phyloP scores from a whole-genome alignment of 2,113 vertebrate genomes.

The Tauraco erythrolophus region DNA sequence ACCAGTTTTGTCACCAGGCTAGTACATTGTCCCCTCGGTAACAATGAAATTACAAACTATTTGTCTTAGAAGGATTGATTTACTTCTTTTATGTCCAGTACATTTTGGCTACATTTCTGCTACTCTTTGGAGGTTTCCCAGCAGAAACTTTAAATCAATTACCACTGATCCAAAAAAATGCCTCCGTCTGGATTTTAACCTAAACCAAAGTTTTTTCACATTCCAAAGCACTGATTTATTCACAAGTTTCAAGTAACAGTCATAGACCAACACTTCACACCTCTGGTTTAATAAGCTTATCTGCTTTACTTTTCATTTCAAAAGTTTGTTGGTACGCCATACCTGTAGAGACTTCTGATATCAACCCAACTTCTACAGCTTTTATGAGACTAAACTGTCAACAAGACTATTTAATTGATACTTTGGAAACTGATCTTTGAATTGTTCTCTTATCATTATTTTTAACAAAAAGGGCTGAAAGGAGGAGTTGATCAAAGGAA shows the following conservation, averaged over 20 bases:
- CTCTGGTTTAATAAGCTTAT: conserved; percentile 43
- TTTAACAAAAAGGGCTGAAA: background rate
- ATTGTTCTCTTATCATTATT: background rate
- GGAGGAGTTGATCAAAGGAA: background rate
- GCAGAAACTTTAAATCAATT: conserved; percentile 69
- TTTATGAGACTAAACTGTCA: background rate
- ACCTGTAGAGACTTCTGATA: background rate
- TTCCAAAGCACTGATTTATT: conserved; percentile 70
- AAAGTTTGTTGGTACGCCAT: background rate
- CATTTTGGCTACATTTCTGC: conserved; percentile 58
- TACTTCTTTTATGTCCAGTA: conserved; percentile 28
- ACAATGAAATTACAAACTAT: conserved; percentile 53
- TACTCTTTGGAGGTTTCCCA: conserved; percentile 63
- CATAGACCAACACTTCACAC: conserved; percentile 43
- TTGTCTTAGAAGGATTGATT: conserved; percentile 46
- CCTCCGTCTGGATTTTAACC: conserved; percentile 58
- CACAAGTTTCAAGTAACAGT: conserved; percentile 51
- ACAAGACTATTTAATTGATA: background rate
- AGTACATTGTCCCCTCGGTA: background rate
- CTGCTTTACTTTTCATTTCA: conserved; percentile 12
- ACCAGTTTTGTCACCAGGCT: background rate
- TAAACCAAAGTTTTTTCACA: conserved; percentile 52
- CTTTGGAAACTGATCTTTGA: background rate
- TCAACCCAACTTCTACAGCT: background rate
- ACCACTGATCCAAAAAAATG: conserved; percentile 60